phyloP scores from a whole-genome alignment of 2,113 vertebrate genomes.

The Elgaria multicarinata region DNA sequence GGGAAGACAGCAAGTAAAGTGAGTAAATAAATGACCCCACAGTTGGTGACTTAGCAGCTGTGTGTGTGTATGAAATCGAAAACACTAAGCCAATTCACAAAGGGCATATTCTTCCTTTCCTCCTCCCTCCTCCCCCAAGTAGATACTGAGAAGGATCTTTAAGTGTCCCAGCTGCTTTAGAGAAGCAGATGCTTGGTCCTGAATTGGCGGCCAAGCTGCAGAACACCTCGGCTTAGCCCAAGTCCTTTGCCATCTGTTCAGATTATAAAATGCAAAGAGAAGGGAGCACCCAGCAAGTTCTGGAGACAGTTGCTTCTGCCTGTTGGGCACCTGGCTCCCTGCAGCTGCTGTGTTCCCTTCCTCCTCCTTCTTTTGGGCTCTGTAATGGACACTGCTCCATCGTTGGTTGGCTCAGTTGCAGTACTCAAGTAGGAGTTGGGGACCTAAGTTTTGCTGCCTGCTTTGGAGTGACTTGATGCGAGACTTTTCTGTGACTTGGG shows the following conservation, averaged over 20 bases:
- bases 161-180: conserved; percentile 20
- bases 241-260: conserved; percentile 16
- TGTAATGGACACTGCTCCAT: neutral
- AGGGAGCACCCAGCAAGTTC: neutral
- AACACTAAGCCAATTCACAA: neutral
- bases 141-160: neutral
- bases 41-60: conserved; percentile 13
- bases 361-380: neutral
- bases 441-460: neutral
- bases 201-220: neutral
- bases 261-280: neutral
- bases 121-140: neutral
- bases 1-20: neutral
- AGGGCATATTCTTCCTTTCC: neutral
- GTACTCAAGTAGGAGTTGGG: neutral
- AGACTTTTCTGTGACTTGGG: neutral
- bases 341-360: neutral
- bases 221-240: conserved; percentile 3
- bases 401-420: neutral
- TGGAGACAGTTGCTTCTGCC: neutral
- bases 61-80: neutral
- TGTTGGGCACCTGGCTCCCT: neutral
- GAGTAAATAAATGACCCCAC: neutral
- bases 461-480: neutral
- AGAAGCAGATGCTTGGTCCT: neutral